Evolutionary conservation across 2,888 invertebrate genomes (phyloP).

Genomic region (Hypolimnas misippus): DNA sequence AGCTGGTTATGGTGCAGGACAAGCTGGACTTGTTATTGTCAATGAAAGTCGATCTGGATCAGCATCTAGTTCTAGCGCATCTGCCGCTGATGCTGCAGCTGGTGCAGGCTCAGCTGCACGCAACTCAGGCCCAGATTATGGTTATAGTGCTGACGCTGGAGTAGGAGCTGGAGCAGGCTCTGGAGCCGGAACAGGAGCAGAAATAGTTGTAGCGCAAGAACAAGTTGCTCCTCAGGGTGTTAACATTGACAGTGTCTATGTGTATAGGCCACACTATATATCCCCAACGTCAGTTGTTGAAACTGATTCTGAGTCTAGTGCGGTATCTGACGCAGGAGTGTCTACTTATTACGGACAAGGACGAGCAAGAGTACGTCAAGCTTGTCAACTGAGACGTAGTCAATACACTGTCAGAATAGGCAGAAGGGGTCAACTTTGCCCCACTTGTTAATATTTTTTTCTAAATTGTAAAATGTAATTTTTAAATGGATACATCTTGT

Average conservation of each 20-base stretch:
- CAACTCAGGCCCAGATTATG: neutral
- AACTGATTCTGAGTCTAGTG: constrained; percentile 11
- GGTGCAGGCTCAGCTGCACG: neutral
- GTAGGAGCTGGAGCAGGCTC: neutral
- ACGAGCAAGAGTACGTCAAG: constrained; percentile 53
- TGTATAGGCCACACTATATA: neutral
- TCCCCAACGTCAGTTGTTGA: neutral
- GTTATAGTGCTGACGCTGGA: neutral
- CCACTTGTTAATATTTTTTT: constrained; percentile 55
- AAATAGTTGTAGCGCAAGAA: neutral
- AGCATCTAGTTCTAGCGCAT: neutral
- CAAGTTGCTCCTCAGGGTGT: neutral
- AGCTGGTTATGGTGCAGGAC: neutral
- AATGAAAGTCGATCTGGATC: constrained; percentile 27
- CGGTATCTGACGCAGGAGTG: constrained; percentile 25
- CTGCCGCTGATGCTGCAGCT: neutral
- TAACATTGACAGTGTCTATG: neutral
- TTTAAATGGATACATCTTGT: constrained; percentile 63
- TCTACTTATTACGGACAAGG: constrained; percentile 41
- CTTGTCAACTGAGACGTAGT: constrained; percentile 59
- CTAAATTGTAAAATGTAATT: constrained; percentile 21
- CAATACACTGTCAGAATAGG: constrained; percentile 63
- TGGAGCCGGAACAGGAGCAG: neutral
- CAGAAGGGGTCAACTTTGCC: constrained; percentile 56
- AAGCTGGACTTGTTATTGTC: constrained; percentile 30